A percentile compares a stretch with the other conserved stretches of the same genome.
These are phyloP conservation scores for Chaetodon trifasciatus DNA, from an alignment of 2,797 vertebrate species.

Conservation along the genomic window DNA sequence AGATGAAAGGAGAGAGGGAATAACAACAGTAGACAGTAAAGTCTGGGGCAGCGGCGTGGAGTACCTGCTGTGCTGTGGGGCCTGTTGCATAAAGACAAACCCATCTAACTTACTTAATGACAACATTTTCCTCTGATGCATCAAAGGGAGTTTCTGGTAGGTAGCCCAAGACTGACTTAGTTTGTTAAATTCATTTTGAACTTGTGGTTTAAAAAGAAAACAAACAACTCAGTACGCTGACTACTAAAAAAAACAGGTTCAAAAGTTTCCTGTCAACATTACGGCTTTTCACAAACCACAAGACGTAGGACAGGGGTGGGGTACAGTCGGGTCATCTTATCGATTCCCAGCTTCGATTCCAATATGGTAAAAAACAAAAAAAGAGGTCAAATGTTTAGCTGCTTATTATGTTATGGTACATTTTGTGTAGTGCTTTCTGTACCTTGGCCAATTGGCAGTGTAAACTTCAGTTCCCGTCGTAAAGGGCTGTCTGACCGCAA, in stretches of 20 bases:
- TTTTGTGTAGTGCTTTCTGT: too few relatives aligned
- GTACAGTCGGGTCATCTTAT: background rate
- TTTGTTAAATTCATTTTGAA: constrained; percentile 28
- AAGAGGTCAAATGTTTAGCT: too few relatives aligned
- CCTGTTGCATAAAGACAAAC: constrained; percentile 24
- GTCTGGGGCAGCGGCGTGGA: constrained; percentile 28
- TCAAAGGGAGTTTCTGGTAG: constrained; percentile 23
- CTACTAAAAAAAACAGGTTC: constrained; percentile 26
- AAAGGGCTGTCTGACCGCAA: too few relatives aligned
- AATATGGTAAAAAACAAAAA: too few relatives aligned
- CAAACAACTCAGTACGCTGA: background rate
- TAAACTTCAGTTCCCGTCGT: too few relatives aligned
- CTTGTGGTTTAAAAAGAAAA: constrained; percentile 28
- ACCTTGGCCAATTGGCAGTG: too few relatives aligned
- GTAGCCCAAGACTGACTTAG: constrained; percentile 1
- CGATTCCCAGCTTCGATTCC: too few relatives aligned
- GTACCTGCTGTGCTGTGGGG: constrained; percentile 45
- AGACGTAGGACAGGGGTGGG: background rate
- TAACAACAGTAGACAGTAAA: constrained; percentile 36
- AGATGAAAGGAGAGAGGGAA: constrained; percentile 55
- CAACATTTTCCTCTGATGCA: constrained; percentile 2
- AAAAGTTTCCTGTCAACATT: constrained; percentile 39
- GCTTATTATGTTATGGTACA: too few relatives aligned
- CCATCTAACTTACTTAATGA: constrained; percentile 20
- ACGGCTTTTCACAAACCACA: background rate